Evolutionary conservation across 2,888 invertebrate genomes (phyloP).

Genomic region (Boloria euphrosyne): DNA sequence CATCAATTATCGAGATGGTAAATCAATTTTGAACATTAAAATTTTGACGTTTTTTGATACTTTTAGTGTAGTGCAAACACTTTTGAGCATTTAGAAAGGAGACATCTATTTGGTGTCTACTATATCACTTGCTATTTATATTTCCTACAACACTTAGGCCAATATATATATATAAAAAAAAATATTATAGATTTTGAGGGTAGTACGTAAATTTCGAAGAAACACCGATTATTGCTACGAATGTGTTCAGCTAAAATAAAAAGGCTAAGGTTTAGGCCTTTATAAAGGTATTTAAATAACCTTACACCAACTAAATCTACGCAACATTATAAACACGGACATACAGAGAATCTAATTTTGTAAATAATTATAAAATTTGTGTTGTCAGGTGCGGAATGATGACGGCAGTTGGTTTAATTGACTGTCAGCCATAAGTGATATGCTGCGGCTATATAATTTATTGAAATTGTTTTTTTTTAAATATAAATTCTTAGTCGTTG

Average conservation of each 20-base stretch:
- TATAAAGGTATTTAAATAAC: conserved; percentile 11
- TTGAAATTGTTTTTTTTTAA: conserved; percentile 25
- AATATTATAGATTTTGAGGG: background rate
- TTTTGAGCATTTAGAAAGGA: conserved; percentile 24
- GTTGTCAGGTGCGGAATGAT: conserved; percentile 57
- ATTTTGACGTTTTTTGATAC: too few relatives aligned
- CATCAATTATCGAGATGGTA: too few relatives aligned
- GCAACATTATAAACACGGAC: conserved; percentile 71
- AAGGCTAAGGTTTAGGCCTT: conserved; percentile 56
- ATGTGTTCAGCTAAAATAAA: conserved; percentile 21
- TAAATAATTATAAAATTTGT: conserved; percentile 68
- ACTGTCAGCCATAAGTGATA: conserved; percentile 72
- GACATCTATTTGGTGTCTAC: conserved; percentile 20
- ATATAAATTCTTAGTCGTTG: conserved; percentile 27
- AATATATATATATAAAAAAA: background rate
- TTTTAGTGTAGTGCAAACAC: background rate
- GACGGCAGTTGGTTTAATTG: conserved; percentile 64
- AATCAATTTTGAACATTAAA: too few relatives aligned
- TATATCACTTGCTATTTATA: conserved; percentile 18
- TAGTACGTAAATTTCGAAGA: background rate
- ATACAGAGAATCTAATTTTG: conserved; percentile 61
- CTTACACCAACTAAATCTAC: conserved; percentile 63
- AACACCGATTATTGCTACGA: conserved; percentile 36
- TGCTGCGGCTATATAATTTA: conserved; percentile 56
- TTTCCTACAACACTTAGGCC: conserved; percentile 21